A percentile compares a stretch with the other conserved stretches of the same genome.
Evolutionary conservation across 2,888 invertebrate species (phyloP).

Genomic region (Eremobia ochroleuca): DNA sequence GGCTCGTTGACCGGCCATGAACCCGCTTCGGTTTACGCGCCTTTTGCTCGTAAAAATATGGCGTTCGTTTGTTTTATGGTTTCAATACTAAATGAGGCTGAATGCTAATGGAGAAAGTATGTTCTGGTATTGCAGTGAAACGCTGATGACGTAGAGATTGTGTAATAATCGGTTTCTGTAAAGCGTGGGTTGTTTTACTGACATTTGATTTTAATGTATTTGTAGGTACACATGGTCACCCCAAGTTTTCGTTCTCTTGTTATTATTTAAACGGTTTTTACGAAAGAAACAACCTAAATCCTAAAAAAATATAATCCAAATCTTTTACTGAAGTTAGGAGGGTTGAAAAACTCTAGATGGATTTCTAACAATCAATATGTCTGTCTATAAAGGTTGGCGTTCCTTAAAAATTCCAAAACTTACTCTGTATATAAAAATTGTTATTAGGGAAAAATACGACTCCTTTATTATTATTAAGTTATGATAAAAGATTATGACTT

Average conservation of each 20-base stretch:
- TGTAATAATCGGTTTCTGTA: background rate
- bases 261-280: background rate
- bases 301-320: background rate
- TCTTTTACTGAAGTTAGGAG: background rate
- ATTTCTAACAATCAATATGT: too few relatives aligned
- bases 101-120: conserved; percentile 43
- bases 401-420: background rate
- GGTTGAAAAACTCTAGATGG: background rate
- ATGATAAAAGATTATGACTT: too few relatives aligned
- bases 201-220: background rate
- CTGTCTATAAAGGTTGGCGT: background rate
- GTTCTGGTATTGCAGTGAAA: conserved; percentile 12
- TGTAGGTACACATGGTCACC: background rate
- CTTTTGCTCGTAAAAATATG: conserved; percentile 55
- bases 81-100: conserved; percentile 44
- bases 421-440: too few relatives aligned
- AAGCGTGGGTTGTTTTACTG: background rate
- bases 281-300: background rate
- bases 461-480: too few relatives aligned
- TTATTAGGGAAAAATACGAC: too few relatives aligned
- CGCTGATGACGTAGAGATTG: conserved; percentile 5
- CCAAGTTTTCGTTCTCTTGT: background rate
- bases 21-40: conserved; percentile 31
- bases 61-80: conserved; percentile 57
- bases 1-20: conserved; percentile 57